phyloP scores from a whole-genome alignment of 1,140 invertebrate species.

The Microplitis demolitor region DNA sequence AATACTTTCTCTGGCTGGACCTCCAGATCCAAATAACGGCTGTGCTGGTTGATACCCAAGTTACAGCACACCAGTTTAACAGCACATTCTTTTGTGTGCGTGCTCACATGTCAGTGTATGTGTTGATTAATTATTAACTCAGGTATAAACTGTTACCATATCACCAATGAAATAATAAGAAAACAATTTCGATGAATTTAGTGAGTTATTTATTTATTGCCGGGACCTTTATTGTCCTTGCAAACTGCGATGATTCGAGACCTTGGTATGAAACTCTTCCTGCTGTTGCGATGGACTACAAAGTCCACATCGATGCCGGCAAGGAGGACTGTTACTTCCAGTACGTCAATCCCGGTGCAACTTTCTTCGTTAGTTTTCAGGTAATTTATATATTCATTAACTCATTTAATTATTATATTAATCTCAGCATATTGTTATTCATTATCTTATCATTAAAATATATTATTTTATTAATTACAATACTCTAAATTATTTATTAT shows the following conservation, averaged over 20 bases:
- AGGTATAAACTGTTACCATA: no score
- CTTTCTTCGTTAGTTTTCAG: conserved; percentile 92
- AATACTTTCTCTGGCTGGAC: no score
- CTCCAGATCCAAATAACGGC: no score
- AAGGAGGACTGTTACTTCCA: conserved; percentile 96
- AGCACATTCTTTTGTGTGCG: no score
- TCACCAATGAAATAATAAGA: neutral
- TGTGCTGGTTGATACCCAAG: no score
- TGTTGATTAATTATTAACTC: no score
- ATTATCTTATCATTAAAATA: neutral
- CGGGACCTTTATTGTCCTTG: conserved; percentile 27
- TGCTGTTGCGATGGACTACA: conserved; percentile 92
- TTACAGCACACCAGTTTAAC: no score
- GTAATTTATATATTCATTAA: conserved; percentile 63
- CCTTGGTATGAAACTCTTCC: conserved; percentile 83
- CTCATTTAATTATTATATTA: neutral
- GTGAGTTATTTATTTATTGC: conserved; percentile 34
- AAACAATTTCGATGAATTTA: conserved; percentile 39
- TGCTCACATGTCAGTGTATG: no score
- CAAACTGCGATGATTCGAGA: conserved; percentile 41
- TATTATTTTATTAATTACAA: no score
- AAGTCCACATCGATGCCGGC: conserved; percentile 90
- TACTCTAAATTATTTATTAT: no score
- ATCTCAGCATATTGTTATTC: neutral
- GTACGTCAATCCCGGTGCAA: conserved; percentile 88